Conservation (phyloP, 1,140 invertebrate genomes). For the Drosophila yakuba region DNA sequence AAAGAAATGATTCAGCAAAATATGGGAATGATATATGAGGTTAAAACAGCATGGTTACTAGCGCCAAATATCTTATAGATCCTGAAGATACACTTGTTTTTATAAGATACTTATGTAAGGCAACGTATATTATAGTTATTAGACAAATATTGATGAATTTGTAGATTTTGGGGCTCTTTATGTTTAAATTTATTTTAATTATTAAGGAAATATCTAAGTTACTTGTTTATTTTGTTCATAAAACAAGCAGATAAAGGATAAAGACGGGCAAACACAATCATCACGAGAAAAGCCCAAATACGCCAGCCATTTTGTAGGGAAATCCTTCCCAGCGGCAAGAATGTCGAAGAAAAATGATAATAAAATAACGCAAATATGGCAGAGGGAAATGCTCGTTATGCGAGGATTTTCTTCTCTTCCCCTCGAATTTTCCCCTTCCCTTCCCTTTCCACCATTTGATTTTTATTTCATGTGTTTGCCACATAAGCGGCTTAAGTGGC, state of each 20-base stretch:
- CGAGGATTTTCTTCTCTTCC: slow-evolving; percentile 55
- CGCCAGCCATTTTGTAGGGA: slow-evolving; percentile 57
- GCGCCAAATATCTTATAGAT: background rate
- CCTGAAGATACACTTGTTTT: background rate
- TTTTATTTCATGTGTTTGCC: slow-evolving; percentile 81
- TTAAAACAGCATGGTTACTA: background rate
- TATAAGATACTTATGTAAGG: too few relatives aligned
- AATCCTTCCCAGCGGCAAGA: background rate
- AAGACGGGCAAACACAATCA: background rate
- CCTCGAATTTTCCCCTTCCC: background rate
- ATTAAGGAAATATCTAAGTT: background rate
- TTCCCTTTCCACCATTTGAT: slow-evolving; percentile 36
- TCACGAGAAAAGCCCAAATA: background rate
- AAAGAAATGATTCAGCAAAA: slow-evolving; percentile 11
- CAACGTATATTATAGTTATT: too few relatives aligned
- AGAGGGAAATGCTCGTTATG: slow-evolving; percentile 78
- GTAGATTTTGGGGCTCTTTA: background rate
- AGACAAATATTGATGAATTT: too few relatives aligned
- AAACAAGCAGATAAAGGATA: background rate
- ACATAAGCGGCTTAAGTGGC: slow-evolving; percentile 82
- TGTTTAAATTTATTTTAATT: background rate
- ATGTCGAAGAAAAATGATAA: slow-evolving; percentile 70
- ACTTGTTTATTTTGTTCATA: background rate
- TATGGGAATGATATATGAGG: background rate
- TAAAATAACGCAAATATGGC: slow-evolving; percentile 84